Evolutionary conservation across 2,888 invertebrate genomes (phyloP), one percentile per base, ranked within the genome.

Genomic region (Alentia gelatinosa): DNA sequence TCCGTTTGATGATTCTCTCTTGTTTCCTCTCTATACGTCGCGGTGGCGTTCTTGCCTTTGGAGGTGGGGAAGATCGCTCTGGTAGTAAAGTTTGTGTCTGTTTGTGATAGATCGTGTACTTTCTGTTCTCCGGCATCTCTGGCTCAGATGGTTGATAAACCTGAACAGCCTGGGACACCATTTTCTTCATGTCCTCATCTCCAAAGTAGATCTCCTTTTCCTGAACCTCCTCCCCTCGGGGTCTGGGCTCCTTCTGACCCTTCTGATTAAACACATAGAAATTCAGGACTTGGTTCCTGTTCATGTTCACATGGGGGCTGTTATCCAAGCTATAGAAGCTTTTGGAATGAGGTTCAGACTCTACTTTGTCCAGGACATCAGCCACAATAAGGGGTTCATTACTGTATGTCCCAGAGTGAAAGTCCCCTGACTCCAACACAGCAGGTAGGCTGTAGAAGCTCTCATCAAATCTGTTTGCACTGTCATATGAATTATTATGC

Each of bases 361-460:
- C 40, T 5, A 23, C 26, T 23, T 47, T 89, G 5, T 74, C 90
- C 75, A 91, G 30, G 4, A 91, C 30, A 35, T 90, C 91, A 19
- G 91, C 89, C 33, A 91, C 90, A 12, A 91, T 90, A 26, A 91
- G 86, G 7, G 91, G 91, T 39, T 91, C 91, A 42, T 91, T 91
- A 89, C 91, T 91, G 90, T 89, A 91, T 9, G 90, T 89, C 5
- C 47, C 89, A 7, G 56, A 89, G 37, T 39, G 35, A 30, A 19
- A 35, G 39, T 89, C 89, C 1, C 89, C 89, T 12, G 63, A 40
- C 30, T 91, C 91, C 15, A 35, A 26, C 15, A 91, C 88, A n/a
- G 91, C 50, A 12, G 91, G 91, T 30, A 90, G 63, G 50, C 84
- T 83, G 33, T 33, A 33, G 35, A n/a, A 79, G 50, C 42, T 86